phyloP scores from a whole-genome alignment of 2,113 vertebrate species.

The Loxodonta africana region DNA sequence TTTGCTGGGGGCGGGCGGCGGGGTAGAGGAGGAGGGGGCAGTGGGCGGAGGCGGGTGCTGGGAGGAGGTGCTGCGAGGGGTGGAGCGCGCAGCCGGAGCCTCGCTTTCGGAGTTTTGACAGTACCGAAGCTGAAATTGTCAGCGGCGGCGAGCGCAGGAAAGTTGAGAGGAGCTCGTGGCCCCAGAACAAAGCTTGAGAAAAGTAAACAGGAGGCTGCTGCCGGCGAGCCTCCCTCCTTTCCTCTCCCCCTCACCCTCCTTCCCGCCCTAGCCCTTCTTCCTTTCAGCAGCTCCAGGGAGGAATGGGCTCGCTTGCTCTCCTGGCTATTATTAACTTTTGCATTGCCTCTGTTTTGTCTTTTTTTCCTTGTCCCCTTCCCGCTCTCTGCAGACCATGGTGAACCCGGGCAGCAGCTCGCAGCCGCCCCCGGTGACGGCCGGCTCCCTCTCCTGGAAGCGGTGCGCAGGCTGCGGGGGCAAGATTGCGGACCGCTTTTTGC shows the following conservation, averaged over 20 bases:
- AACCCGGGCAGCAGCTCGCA: conserved; percentile 97
- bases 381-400: conserved; percentile 93
- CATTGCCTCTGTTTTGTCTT: conserved; percentile 67
- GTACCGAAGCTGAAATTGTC: conserved; percentile 83
- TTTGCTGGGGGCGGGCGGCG: conserved; percentile 80
- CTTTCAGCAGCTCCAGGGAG: conserved; percentile 22
- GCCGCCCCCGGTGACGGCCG: conserved; percentile 95
- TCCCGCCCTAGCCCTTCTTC: conserved; percentile 65
- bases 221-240: conserved; percentile 59
- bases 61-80: conserved; percentile 66
- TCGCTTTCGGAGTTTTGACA: conserved; percentile 82
- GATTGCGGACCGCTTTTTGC: conserved; percentile 99
- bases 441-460: conserved; percentile 98
- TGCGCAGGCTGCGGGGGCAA: conserved; percentile 98
- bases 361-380: conserved; percentile 65
- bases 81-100: conserved; percentile 76
- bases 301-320: not conserved
- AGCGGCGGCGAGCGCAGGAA: conserved; percentile 77
- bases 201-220: conserved; percentile 84
- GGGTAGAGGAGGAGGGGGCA: conserved; percentile 57
- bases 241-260: conserved; percentile 40
- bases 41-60: conserved; percentile 69
- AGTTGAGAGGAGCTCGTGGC: conserved; percentile 86
- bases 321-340: conserved; percentile 72
- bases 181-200: conserved; percentile 86